These are phyloP conservation scores for Drosophila mayaguana DNA, from an alignment of 2,888 invertebrate genomes.

Conservation along the genomic window DNA sequence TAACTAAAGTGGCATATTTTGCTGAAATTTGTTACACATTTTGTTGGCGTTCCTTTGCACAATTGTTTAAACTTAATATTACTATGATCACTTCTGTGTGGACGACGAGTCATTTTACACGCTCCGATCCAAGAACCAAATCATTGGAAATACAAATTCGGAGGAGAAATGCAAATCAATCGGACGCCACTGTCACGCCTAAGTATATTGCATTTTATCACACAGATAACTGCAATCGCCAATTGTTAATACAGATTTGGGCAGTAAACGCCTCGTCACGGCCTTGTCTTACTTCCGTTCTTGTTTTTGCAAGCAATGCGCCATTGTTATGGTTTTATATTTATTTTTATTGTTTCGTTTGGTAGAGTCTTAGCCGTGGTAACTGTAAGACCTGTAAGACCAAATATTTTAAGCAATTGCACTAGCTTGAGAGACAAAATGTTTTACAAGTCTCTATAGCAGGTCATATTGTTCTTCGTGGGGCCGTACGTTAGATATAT, in stretches of 20 bases:
- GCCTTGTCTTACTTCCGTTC: constrained; percentile 21
- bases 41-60: constrained; percentile 56
- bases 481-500: constrained; percentile 17
- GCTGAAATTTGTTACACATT: constrained; percentile 30
- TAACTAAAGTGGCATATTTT: constrained; percentile 11
- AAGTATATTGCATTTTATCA: constrained; percentile 34
- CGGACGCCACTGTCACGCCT: not conserved
- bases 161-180: constrained; percentile 1
- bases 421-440: constrained; percentile 20
- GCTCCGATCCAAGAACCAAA: constrained; percentile 38
- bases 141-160: constrained; percentile 56
- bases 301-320: constrained; percentile 44
- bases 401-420: not conserved
- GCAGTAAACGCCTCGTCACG: not conserved
- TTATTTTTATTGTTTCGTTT: not conserved
- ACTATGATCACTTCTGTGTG: constrained; percentile 52
- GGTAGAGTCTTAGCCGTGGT: constrained; percentile 26
- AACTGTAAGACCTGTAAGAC: constrained; percentile 13
- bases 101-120: constrained; percentile 68
- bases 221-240: constrained; percentile 14
- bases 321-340: constrained; percentile 31
- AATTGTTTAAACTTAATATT: constrained; percentile 57
- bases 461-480: constrained; percentile 47
- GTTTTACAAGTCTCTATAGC: constrained; percentile 32
- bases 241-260: constrained; percentile 17